Evolutionary conservation across 1,140 invertebrate species (phyloP), one percentile per base, ranked within the genome.

Genomic region (Mamestra configurata): DNA sequence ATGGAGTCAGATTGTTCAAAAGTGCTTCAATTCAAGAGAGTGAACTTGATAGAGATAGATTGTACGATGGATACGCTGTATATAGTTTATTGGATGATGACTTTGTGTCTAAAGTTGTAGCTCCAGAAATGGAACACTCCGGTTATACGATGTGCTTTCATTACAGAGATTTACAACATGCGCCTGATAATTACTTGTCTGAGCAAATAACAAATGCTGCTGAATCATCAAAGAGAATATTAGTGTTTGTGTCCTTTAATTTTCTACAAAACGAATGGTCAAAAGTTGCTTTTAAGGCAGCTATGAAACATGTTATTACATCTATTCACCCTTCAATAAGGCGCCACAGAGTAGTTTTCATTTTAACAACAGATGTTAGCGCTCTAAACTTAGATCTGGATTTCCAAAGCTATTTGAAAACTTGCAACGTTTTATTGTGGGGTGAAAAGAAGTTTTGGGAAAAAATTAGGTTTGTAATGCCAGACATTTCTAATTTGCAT

Each of bases 381-480:
- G 97, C 97, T 55, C 95, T 97, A n/a, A 96, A 97, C 84, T 95
- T 98, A 84, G 98, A 98, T 89, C 96, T 97, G 13, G 98, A 98
- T 88, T 95, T 98, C 27, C 96, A 98, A 86, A 96, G 97, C 18
- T 97, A 98, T 83, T 96, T 98, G 61, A 97, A 98, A 86, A 97
- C 97, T 43, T 98, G 97, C 93, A 97, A 97, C 1, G 97, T 98
- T 49, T 96, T 98, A 70, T 95, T 97, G 72, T 98, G 97, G 97
- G 97, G 97, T 55, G 98, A 98, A 88, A 97, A 97, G 85, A 96
- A 97, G 88, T 98, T 98, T 94, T 98, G 98, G 98, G 97, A 98
- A 84, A 98, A 98, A 94, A 96, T 98, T 40, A 96, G 97, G 59
- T 98, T 97, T 94, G 97, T 97, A 22, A 97, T 99, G 97, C 98